Conservation (phyloP, 2,888 invertebrate species). For the Heliconius erato region DNA sequence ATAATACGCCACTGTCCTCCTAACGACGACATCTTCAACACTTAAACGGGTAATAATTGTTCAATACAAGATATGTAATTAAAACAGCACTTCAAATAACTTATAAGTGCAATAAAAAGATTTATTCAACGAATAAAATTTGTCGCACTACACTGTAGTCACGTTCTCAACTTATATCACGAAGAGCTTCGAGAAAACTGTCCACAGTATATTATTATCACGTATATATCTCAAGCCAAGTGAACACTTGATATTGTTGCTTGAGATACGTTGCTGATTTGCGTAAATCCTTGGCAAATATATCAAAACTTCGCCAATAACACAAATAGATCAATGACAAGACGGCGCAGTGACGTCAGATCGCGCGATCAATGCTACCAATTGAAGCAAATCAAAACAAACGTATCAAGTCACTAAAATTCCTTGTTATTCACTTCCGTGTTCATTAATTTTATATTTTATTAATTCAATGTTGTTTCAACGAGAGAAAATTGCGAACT, state of each 20-base stretch:
- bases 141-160: conserved; percentile 44
- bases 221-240: conserved; percentile 48
- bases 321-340: conserved; percentile 76
- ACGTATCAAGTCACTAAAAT: conserved; percentile 48
- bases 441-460: conserved; percentile 15
- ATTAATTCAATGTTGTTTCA: conserved; percentile 41
- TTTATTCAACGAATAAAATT: conserved; percentile 31
- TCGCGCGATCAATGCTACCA: conserved; percentile 75
- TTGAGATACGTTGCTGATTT: conserved; percentile 45
- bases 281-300: conserved; percentile 58
- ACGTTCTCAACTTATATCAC: conserved; percentile 48
- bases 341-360: conserved; percentile 69
- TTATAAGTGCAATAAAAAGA: conserved; percentile 26
- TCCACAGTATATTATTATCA: conserved; percentile 44
- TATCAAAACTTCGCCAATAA: conserved; percentile 57
- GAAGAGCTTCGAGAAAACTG: conserved; percentile 43
- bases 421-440: conserved; percentile 48
- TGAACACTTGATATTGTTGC: conserved; percentile 36
- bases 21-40: conserved; percentile 71
- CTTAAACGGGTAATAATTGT: conserved; percentile 8
- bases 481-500: conserved; percentile 56
- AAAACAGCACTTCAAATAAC: conserved; percentile 27
- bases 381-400: conserved; percentile 66
- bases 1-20: conserved; percentile 80
- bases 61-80: conserved; percentile 21